Base-by-base conservation (phyloP, 64 coral and sea anemone species). In the Pachyseris speciosa region DNA sequence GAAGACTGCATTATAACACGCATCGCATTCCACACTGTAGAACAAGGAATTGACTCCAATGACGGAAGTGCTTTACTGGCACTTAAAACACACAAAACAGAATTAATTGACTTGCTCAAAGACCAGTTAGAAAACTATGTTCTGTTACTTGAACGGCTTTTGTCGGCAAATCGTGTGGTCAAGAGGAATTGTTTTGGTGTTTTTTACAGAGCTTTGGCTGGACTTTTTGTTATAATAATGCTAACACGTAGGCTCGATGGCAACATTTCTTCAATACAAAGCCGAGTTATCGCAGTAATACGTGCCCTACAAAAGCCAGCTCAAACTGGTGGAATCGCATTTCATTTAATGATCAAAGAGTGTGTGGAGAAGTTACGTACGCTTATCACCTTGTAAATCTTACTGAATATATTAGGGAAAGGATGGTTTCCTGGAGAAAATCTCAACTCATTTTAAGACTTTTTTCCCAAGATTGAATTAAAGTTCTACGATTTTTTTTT, bases 1-100 rank as follows among this genome's bases (percentile, higher is more conserved):
- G 76, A 80, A 24, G 76, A 80, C 34, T 59, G 47, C 7, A 59
- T 80, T 80, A 6, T 80, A 34, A 20, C 47, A 38, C 47, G 47
- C 31, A 50, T 60, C 1, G 51, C 76, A 7, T 80, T 30, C 12
- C 32, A 80, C 1, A 38, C 76, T 59, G 47, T 80, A 6, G 13
- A 60, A 37, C 7, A 38, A 59, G 76, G 76, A 38, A 22, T 80
- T 24, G 76, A 80, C 5, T 9, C 22, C 17, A 60, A 60, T 22
- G 38, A 80, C 51, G 51, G 31, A 59, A 15, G 2, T 38, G 20
- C 76, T 39, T 5, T 80, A 6, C 9, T 59, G 12, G 15, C n/a
- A 9, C 40, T 48, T 27, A 55, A 80, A 59, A 12, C 9, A 30
- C 50, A 80, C 49, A 33, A 20, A 33, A 37, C 76, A 80, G 20